These are phyloP conservation scores for Ianthella basta DNA, from an alignment of 37 sponge, comb jelly and placozoan genomes.

Conservation along the genomic window DNA sequence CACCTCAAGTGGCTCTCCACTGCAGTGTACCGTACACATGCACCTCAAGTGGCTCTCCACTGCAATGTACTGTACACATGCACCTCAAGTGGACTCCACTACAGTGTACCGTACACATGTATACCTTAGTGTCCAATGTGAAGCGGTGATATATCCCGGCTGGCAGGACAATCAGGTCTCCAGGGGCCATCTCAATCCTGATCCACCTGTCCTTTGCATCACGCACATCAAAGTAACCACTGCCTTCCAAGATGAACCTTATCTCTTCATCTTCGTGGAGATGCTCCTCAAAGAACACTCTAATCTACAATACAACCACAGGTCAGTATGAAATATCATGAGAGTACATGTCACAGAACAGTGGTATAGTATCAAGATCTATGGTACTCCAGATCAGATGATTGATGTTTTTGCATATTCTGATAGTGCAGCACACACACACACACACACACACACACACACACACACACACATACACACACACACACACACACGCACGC, in stretches of 20 bases:
- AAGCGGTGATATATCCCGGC: slow-evolving; percentile 77
- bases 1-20: too few species aligned
- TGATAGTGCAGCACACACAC: too few species aligned
- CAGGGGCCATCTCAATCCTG: slow-evolving; percentile 42
- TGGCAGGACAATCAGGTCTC: slow-evolving; percentile 61
- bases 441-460: too few species aligned
- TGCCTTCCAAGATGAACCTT: slow-evolving; percentile 60
- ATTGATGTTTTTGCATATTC: too few species aligned
- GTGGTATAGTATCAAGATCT: background rate
- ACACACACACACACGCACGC: too few species aligned
- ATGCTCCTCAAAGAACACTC: slow-evolving; percentile 66
- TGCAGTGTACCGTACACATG: too few species aligned
- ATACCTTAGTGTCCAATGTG: slow-evolving; percentile 64
- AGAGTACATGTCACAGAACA: background rate
- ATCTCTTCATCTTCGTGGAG: slow-evolving; percentile 70
- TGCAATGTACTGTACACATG: too few species aligned
- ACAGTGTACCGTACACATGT: background rate
- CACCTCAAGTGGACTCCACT: too few species aligned
- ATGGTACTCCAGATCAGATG: too few species aligned
- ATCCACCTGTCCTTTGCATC: slow-evolving; percentile 58
- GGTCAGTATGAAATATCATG: background rate
- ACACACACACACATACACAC: too few species aligned
- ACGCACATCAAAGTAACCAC: slow-evolving; percentile 77
- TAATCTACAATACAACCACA: slow-evolving; percentile 38
- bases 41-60: too few species aligned